Conservation (phyloP, 2,888 invertebrate species). For the Thymelicus acteon region DNA sequence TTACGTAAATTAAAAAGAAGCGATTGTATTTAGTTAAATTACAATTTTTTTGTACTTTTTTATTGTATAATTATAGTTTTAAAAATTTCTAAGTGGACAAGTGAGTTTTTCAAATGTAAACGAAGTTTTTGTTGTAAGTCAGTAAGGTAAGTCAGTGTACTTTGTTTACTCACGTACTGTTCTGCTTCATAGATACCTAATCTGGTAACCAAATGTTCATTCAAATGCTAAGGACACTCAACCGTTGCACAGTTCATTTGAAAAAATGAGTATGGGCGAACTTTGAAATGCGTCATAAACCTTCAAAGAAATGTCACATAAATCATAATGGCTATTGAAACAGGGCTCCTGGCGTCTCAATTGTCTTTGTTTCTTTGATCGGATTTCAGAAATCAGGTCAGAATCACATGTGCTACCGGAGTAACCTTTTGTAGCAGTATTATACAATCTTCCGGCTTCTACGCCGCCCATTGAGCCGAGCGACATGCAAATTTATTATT, state of each 20-base stretch:
- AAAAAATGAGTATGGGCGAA: conserved; percentile 72
- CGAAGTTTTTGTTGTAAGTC: conserved; percentile 44
- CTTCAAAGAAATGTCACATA: conserved; percentile 78
- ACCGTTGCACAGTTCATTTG: conserved; percentile 59
- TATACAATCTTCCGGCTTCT: conserved; percentile 81
- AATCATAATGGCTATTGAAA: conserved; percentile 79
- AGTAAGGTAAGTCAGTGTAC: conserved; percentile 59
- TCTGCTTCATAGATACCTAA: conserved; percentile 73
- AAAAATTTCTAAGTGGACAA: conserved; percentile 23
- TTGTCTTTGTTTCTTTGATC: conserved; percentile 63
- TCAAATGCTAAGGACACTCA: conserved; percentile 74
- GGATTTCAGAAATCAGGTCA: conserved; percentile 77
- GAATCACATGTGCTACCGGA: conserved; percentile 79
- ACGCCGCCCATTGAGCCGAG: conserved; percentile 61
- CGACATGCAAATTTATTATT: conserved; percentile 76
- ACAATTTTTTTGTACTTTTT: conserved; percentile 41
- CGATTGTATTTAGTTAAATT: too few relatives aligned
- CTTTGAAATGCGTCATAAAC: conserved; percentile 79
- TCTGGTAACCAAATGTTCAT: conserved; percentile 84
- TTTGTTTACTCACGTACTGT: conserved; percentile 71
- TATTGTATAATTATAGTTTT: conserved; percentile 32
- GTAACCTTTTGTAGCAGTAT: conserved; percentile 59
- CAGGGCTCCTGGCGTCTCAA: conserved; percentile 67
- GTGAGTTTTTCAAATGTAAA: conserved; percentile 53
- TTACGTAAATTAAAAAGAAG: too few relatives aligned